Percentiles rank a stretch among this genome's conserved stretches.
phyloP scores from a whole-genome alignment of 2,113 vertebrate genomes.

The Promerops cafer region DNA sequence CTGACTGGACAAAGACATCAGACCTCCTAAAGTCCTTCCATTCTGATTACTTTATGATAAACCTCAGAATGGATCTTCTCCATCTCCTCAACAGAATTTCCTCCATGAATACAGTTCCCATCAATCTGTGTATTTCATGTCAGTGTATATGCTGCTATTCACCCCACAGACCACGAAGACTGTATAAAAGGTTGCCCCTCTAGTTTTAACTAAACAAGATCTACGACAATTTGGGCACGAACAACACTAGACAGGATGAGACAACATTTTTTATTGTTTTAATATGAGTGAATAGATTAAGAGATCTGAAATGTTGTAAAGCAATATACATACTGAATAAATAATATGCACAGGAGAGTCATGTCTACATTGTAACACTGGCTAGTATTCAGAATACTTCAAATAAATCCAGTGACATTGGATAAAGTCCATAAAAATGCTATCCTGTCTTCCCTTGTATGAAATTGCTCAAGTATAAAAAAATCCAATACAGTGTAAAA shows the following conservation, averaged over 20 bases:
- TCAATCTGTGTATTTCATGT: not conserved
- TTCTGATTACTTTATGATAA: not conserved
- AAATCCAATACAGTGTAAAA: slow-evolving; percentile 99
- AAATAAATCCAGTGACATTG: slow-evolving; percentile 95
- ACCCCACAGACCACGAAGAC: not conserved
- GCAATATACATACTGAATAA: slow-evolving; percentile 83
- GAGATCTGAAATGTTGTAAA: slow-evolving; percentile 89
- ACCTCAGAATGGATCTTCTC: not conserved
- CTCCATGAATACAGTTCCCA: not conserved
- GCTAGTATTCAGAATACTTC: slow-evolving; percentile 80
- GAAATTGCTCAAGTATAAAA: slow-evolving; percentile 99
- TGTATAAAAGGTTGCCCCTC: not conserved
- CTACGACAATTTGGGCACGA: slow-evolving; percentile 4
- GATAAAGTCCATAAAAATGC: slow-evolving; percentile 90
- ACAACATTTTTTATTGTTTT: slow-evolving; percentile 84
- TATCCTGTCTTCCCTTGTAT: slow-evolving; percentile 98
- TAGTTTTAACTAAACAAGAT: not conserved
- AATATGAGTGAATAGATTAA: slow-evolving; percentile 89
- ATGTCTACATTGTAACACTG: slow-evolving; percentile 89
- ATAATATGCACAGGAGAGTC: slow-evolving; percentile 89
- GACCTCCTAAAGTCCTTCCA: not conserved
- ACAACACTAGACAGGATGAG: slow-evolving; percentile 20
- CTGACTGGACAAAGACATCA: not conserved
- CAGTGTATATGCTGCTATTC: not conserved
- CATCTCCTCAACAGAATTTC: not conserved